Evolutionary conservation across 2,113 vertebrate genomes (phyloP).

Genomic region (Mormoops blainvillei): DNA sequence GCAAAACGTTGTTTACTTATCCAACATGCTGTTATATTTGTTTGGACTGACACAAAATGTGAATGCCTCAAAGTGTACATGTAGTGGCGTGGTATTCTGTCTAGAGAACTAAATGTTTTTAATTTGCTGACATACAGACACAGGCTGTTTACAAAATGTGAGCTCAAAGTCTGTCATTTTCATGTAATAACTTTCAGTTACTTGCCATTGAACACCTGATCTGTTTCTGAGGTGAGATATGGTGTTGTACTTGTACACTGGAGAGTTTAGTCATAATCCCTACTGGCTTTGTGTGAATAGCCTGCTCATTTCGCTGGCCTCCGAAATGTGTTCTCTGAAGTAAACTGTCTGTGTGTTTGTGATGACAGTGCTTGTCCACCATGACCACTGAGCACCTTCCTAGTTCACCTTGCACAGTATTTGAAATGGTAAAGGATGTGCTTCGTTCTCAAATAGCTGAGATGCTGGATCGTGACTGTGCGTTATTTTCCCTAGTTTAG

Average conservation of each 20-base stretch:
- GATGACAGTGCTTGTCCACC: slow-evolving; percentile 36
- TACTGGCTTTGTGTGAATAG: slow-evolving; percentile 37
- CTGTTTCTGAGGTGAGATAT: background rate
- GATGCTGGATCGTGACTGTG: slow-evolving; percentile 40
- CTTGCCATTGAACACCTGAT: background rate
- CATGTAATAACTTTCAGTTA: background rate
- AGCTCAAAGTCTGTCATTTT: background rate
- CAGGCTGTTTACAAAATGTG: slow-evolving; percentile 68
- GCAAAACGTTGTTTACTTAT: slow-evolving; percentile 71
- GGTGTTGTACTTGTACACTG: background rate
- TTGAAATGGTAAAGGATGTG: slow-evolving; percentile 52
- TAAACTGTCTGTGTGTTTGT: slow-evolving; percentile 24
- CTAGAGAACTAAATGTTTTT: background rate
- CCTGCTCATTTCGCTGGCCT: slow-evolving; percentile 57
- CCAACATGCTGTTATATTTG: slow-evolving; percentile 68
- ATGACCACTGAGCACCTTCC: slow-evolving; percentile 12
- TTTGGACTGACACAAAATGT: slow-evolving; percentile 62
- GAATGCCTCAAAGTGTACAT: slow-evolving; percentile 51
- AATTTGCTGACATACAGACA: slow-evolving; percentile 36
- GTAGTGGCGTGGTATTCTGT: slow-evolving; percentile 34
- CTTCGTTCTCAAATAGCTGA: background rate
- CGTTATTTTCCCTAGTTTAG: slow-evolving; percentile 42
- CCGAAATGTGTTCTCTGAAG: background rate
- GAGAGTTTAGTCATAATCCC: background rate
- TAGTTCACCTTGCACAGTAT: slow-evolving; percentile 40